Base-by-base conservation (phyloP, 1,140 invertebrate genomes). In the Ptiloglossa arizonensis region DNA sequence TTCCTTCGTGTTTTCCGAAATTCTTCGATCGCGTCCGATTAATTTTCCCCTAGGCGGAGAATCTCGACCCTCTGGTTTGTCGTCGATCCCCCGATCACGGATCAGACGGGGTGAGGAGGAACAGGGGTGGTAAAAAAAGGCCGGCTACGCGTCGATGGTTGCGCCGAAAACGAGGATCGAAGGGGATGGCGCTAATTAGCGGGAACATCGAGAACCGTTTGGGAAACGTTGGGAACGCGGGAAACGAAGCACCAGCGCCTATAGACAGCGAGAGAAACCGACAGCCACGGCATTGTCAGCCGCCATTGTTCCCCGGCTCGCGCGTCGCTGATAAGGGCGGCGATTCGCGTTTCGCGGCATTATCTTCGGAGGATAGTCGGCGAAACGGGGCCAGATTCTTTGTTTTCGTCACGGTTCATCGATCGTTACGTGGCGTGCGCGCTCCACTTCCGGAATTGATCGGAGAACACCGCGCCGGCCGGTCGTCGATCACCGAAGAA, bases 251-350 rank as follows among this genome's bases (percentile, higher is more conserved):
- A 54, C n/a, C n/a, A n/a, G n/a, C 29, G 19, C 15, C 52, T 41
- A 41, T 41, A 67, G 17, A 41, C 66, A 38, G 66, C 69, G 56
- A 60, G 59, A 73, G 74, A 74, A 75, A 69, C 69, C 80, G 82
- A 79, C 59, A 70, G 69, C 80, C 70, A 79, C 74, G 69, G 50
- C 66, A 86, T 85, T 85, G 79, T 86, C 80, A 29, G 74, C 52
- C 75, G 48, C 48, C 64, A 85, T 86, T 86, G 76, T 86, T 82
- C 56, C 66, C 50, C 64, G 46, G 69, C 44, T 79, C 83, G 70
- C 64, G 72, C 69, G 64, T 56, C 62, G 46, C 57, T 56, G 84
- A 86, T 80, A 85, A 85, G 80, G 72, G 69, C 68, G 64, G 72
- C 62, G 71, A 64, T 67, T 60, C 24, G 22, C 64, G 66, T 48